Conservation (phyloP, 2,113 vertebrate species). For the Hepsetus odoe region DNA sequence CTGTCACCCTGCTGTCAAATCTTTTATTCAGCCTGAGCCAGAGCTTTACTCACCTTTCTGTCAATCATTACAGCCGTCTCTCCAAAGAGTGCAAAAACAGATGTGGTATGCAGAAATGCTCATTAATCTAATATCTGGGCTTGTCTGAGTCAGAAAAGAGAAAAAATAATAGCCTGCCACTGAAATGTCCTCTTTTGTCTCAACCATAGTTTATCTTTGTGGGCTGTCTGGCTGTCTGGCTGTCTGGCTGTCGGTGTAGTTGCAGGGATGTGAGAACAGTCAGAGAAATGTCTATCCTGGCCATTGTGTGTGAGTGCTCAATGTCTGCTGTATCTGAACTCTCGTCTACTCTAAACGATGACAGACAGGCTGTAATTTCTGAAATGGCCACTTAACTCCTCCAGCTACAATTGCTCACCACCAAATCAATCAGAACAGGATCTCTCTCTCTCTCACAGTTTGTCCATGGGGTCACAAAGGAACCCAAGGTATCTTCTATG, state of each 20-base stretch:
- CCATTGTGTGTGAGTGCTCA: not conserved
- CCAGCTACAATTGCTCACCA: not conserved
- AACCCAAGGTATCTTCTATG: no score
- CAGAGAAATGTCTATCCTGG: not conserved
- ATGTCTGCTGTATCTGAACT: not conserved
- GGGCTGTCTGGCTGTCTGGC: not conserved
- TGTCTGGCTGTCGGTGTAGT: constrained; percentile 2
- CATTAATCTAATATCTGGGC: constrained; percentile 26
- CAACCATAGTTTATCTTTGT: constrained; percentile 20
- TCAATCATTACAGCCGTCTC: constrained; percentile 9
- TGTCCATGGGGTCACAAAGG: no score
- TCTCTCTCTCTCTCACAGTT: not conserved
- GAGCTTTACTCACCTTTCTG: not conserved
- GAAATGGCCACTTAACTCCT: constrained; percentile 7
- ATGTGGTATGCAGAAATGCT: constrained; percentile 26
- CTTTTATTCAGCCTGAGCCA: not conserved
- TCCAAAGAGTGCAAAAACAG: not conserved
- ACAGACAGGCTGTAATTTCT: not conserved
- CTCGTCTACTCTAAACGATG: not conserved
- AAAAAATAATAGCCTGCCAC: not conserved
- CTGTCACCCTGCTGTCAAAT: not conserved
- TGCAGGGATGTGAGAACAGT: not conserved
- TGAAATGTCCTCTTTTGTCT: constrained; percentile 15
- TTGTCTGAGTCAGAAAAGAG: not conserved
- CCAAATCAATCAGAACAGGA: no score